Conservation (phyloP, 2,888 invertebrate genomes). For the Mimachlamys varia region DNA sequence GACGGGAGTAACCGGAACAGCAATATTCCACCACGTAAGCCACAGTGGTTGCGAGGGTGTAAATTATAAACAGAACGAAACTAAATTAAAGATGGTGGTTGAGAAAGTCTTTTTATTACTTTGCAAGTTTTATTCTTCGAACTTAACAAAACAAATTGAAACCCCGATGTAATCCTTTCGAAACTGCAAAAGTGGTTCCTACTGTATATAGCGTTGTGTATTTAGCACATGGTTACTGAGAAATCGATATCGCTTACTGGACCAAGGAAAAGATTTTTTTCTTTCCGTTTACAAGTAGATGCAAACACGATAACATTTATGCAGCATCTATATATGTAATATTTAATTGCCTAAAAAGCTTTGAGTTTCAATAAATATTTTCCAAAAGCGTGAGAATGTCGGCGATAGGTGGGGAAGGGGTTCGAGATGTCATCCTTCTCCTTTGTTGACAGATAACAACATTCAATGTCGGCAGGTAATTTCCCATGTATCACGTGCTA, state of each 20-base stretch:
- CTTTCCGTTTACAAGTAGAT: neutral
- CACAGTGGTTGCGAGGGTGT: too few species aligned
- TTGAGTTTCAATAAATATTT: neutral
- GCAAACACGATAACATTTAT: conserved; percentile 20
- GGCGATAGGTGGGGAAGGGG: neutral
- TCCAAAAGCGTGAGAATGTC: neutral
- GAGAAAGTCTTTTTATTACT: too few species aligned
- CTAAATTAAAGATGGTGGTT: too few species aligned
- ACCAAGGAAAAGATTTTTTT: neutral
- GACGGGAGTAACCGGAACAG: too few species aligned
- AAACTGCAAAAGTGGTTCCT: too few species aligned
- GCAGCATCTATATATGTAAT: neutral
- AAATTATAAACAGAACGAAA: too few species aligned
- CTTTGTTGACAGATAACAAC: neutral
- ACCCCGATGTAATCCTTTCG: too few species aligned
- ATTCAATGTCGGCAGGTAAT: neutral
- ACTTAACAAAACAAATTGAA: too few species aligned
- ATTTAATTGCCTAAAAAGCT: conserved; percentile 3
- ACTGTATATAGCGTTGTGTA: neutral
- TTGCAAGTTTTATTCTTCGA: too few species aligned
- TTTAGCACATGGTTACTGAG: neutral
- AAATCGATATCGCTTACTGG: neutral
- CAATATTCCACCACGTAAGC: too few species aligned
- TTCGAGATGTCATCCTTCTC: neutral
- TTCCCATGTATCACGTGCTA: neutral